Evolutionary conservation across 2,888 invertebrate genomes (phyloP), one percentile per base, ranked within the genome.

Genomic region (Orthosia incerta): DNA sequence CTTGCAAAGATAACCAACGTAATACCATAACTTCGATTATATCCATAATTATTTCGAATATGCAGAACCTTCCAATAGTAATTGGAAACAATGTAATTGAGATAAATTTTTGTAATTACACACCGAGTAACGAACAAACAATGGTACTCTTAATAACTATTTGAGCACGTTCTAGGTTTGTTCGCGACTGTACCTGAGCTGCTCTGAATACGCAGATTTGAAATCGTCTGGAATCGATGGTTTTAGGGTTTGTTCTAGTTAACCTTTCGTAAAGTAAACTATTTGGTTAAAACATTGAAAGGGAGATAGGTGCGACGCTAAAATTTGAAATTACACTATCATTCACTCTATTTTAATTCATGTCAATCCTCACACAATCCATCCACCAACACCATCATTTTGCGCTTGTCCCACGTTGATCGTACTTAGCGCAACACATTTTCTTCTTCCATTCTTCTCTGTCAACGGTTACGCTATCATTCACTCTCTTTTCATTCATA

Each of bases 181-280:
- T 63, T 16, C 68, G 62, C 72, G 62, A 68, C 74, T 69, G 82
- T 84, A 78, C 78, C 76, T 69, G 76, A 77, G 69, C 45, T n/a
- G 71, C 60, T 76, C 57, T 84, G 76, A 85, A 61, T n/a, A 71
- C 74, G 45, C 64, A 77, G 77, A 72, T 78, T 53, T 83, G 39
- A 74, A 73, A 83, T 84, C 67, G 71, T 71, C 82, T 84, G 82
- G 79, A 84, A 83, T 71, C 31, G 71, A 76, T 74, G 56, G 61
- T 63, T 74, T 71, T 60, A 60, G 26, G 65, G 26, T 70, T 70
- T 59, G 67, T 79, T 68, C 67, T 59, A 60, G 70, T 70, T 66
- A 64, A 61, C 15, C n/a, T 53, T 51, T 50, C 11, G 18, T 31
- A 48, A 50, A 61, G 2, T 31, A 53, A 20, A 16, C n/a, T 51